Evolutionary conservation across 2,113 vertebrate species (phyloP).

Genomic region (Bos taurus): DNA sequence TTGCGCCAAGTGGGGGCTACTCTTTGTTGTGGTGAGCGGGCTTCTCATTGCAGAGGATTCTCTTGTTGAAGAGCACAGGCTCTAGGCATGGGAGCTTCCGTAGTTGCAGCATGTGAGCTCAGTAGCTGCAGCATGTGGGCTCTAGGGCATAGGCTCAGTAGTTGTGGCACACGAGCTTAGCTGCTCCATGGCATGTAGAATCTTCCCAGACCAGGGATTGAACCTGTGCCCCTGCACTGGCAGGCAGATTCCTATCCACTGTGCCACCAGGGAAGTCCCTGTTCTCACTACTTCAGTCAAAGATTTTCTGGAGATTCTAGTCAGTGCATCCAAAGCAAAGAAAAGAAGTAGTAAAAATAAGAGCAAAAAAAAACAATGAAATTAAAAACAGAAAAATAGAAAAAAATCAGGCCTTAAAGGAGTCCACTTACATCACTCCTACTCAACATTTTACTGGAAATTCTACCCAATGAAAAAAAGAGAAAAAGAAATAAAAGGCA

Average conservation of each 20-base stretch:
- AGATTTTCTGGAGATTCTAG: background rate
- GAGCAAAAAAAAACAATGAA: background rate
- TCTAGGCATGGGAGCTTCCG: background rate
- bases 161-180: background rate
- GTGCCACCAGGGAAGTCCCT: background rate
- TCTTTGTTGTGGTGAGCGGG: background rate
- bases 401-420: background rate
- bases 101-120: background rate
- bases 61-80: background rate
- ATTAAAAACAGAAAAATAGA: background rate
- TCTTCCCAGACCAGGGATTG: background rate
- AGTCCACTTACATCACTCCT: background rate
- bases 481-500: background rate
- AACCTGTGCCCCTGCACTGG: background rate
- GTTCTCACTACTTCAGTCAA: background rate
- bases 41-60: background rate
- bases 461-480: background rate
- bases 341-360: background rate
- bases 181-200: background rate
- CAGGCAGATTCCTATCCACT: background rate
- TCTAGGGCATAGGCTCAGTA: background rate
- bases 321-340: background rate
- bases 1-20: background rate
- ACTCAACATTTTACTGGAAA: background rate
- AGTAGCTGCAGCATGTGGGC: background rate